phyloP scores from a whole-genome alignment of 2,888 invertebrate genomes.

The Zaprionus lineosus region DNA sequence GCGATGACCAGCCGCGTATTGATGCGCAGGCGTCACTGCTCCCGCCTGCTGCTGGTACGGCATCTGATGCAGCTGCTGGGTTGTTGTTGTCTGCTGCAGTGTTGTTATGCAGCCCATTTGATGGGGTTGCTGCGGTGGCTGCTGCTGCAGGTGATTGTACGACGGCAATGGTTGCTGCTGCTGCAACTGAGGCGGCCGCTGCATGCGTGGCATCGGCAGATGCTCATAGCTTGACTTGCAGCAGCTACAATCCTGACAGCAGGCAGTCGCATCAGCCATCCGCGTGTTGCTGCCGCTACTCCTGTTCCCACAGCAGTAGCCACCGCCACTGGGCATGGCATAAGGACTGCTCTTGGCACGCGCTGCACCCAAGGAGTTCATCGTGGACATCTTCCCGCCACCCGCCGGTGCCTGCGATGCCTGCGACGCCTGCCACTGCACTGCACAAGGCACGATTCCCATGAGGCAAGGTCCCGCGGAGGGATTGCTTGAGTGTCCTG shows the following conservation, averaged over 20 bases:
- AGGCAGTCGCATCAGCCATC: constrained; percentile 13
- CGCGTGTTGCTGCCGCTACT: constrained; percentile 44
- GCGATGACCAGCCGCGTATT: constrained; percentile 20
- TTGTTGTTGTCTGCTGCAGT: constrained; percentile 59
- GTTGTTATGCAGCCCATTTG: constrained; percentile 59
- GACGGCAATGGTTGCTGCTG: constrained; percentile 61
- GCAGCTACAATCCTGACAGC: constrained; percentile 52
- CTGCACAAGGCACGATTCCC: constrained; percentile 80
- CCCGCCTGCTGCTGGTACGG: constrained; percentile 20
- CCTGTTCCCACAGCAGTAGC: too few relatives aligned
- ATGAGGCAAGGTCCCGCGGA: constrained; percentile 81
- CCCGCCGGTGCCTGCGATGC: constrained; percentile 1
- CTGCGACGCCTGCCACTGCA: constrained; percentile 76
- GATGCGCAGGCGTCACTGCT: constrained; percentile 10
- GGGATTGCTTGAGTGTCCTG: constrained; percentile 67
- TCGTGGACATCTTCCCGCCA: constrained; percentile 75
- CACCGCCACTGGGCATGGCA: constrained; percentile 28
- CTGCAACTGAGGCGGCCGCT: constrained; percentile 48
- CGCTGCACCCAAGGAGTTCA: constrained; percentile 48
- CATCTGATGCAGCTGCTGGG: constrained; percentile 45
- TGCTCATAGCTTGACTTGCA: constrained; percentile 62
- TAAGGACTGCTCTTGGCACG: constrained; percentile 77
- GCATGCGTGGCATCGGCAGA: constrained; percentile 62
- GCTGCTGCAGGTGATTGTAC: constrained; percentile 42
- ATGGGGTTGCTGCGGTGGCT: constrained; percentile 32